Conservation (phyloP, 2,888 invertebrate species). For the Lithophane leautieri region DNA sequence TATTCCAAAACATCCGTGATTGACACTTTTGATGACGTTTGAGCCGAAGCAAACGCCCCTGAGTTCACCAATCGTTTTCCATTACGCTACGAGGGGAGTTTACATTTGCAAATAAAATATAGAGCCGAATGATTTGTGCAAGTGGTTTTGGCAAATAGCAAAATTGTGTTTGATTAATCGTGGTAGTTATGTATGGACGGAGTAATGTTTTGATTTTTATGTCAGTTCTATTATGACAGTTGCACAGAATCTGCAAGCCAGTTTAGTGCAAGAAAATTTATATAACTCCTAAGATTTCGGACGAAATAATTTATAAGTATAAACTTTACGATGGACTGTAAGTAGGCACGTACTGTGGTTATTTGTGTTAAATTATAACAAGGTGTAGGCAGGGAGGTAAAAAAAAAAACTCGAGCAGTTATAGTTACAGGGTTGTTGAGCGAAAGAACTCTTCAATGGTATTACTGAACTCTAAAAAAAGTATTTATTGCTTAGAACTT, state of each 20-base stretch:
- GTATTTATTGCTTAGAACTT: constrained; percentile 15
- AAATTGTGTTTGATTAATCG: constrained; percentile 60
- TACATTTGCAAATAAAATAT: constrained; percentile 67
- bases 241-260: neutral
- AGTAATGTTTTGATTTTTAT: constrained; percentile 43
- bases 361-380: neutral
- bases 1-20: constrained; percentile 89
- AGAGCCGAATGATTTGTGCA: constrained; percentile 61
- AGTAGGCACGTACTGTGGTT: neutral
- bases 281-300: neutral
- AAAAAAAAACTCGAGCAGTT: neutral
- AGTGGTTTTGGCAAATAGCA: constrained; percentile 61
- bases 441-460: neutral
- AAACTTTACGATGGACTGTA: neutral
- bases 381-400: too few relatives aligned
- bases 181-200: constrained; percentile 21
- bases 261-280: neutral
- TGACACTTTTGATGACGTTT: constrained; percentile 88
- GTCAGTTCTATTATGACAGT: constrained; percentile 12
- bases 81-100: constrained; percentile 70
- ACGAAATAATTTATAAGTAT: neutral
- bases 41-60: constrained; percentile 80
- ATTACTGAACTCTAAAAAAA: constrained; percentile 4
- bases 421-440: neutral
- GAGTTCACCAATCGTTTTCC: constrained; percentile 75